Base-by-base conservation (phyloP, 92 coral and sea anemone genomes). In the Actinernus sp. region DNA sequence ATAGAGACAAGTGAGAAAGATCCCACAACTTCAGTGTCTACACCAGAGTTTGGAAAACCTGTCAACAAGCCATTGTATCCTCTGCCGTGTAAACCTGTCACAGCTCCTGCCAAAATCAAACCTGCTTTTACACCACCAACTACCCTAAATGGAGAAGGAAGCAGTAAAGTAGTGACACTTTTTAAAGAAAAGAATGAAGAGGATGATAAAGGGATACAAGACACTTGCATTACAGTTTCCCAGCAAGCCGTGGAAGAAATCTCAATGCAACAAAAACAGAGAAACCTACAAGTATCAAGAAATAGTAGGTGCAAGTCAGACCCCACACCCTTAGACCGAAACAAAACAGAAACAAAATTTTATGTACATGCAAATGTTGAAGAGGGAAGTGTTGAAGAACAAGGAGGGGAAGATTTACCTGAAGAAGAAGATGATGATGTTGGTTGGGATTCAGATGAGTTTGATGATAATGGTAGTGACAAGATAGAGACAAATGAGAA, bases 21-120 rank as follows among this genome's bases (percentile, higher is more conserved):
- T 34, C 8, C 6, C 6, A 34, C 41, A 6, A 34, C 41, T 34
- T 6, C 6, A 6, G n/a, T n/a, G n/a, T n/a, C n/a, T n/a, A n/a
- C n/a, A n/a, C n/a, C n/a, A n/a, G n/a, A n/a, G n/a, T n/a, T n/a
- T n/a, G n/a, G n/a, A n/a, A n/a, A n/a, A n/a, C n/a, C n/a, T n/a
- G 43, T 43, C 10, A 25, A 33, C 9, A 54, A 51, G 0, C 63
- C 75, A 51, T 17, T 17, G 18, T 59, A 51, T 9, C 75, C 75
- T 25, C 75, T 62, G 3, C 75, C 63, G 0, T 40, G 62, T 11
- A 24, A 41, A 17, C 37, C 26, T 16, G 24, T 30, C 24, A 12
- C 17, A 3, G 19, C 19, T 4, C 6, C 51, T 45, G 11, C 3
- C 3, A 24, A 51, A 12, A 20, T 8, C 8, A 34, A 34, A 34